Conservation (phyloP, 1,140 invertebrate genomes). For the Sitodiplosis mosellana region DNA sequence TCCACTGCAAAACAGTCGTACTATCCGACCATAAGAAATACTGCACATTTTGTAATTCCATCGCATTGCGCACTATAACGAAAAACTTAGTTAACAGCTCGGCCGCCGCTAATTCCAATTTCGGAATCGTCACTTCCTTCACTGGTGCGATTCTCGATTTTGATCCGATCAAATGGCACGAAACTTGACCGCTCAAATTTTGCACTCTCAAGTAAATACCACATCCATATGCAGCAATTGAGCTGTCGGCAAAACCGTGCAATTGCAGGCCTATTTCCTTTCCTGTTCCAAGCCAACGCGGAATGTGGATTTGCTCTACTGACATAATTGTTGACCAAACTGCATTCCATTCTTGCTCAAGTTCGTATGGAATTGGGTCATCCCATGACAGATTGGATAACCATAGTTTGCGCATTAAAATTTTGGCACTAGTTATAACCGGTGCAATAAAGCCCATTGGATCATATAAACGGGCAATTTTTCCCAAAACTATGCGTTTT, state of each 20-base stretch:
- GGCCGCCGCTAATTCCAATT: constrained; percentile 6
- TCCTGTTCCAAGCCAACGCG: constrained; percentile 3
- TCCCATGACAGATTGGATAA: constrained; percentile 15
- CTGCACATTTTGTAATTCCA: neutral
- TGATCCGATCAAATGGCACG: constrained; percentile 5
- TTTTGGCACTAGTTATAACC: constrained; percentile 19
- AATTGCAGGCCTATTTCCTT: constrained; percentile 5
- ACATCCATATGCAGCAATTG: constrained; percentile 16
- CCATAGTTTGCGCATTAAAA: constrained; percentile 25
- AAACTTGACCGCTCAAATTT: no score
- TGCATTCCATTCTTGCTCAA: constrained; percentile 8
- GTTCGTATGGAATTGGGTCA: constrained; percentile 8
- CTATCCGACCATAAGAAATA: neutral
- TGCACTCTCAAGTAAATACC: constrained; percentile 18
- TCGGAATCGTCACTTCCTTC: constrained; percentile 7
- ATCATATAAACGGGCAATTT: constrained; percentile 16
- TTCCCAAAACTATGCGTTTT: constrained; percentile 5
- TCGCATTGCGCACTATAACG: neutral
- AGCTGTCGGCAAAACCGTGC: constrained; percentile 23
- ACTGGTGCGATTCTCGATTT: constrained; percentile 12
- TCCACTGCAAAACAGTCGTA: neutral
- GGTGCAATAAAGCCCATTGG: constrained; percentile 21
- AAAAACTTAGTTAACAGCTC: neutral
- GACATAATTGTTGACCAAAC: constrained; percentile 5
- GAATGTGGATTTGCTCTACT: constrained; percentile 7